Conservation (phyloP, 2,113 vertebrate species). For the Aythya baeri region DNA sequence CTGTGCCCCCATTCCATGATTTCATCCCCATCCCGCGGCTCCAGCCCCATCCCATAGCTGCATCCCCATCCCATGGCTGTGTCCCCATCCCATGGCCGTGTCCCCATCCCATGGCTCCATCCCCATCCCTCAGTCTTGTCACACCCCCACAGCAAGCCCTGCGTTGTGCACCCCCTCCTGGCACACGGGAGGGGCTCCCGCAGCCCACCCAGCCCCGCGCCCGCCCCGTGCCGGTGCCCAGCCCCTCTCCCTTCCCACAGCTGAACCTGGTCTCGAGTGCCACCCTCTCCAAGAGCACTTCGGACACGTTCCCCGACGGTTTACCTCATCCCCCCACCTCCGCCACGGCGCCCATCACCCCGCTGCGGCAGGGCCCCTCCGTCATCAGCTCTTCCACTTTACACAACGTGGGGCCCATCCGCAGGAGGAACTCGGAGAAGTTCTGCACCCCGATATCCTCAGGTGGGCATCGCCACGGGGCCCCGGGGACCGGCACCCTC, state of each 20-base stretch:
- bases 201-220: no score
- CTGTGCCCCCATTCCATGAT: no score
- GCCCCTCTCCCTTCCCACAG: slow-evolving; percentile 47
- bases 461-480: slow-evolving; percentile 74
- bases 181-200: no score
- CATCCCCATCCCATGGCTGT: no score
- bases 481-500: neutral
- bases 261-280: slow-evolving; percentile 92
- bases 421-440: slow-evolving; percentile 96
- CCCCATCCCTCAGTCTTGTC: no score
- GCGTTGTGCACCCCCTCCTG: no score
- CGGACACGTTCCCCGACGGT: slow-evolving; percentile 91
- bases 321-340: slow-evolving; percentile 97
- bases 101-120: no score
- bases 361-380: slow-evolving; percentile 92
- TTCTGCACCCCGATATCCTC: slow-evolving; percentile 99
- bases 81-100: no score
- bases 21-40: no score
- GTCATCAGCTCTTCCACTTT: slow-evolving; percentile 97
- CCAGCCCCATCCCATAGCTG: no score
- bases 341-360: slow-evolving; percentile 94
- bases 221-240: neutral
- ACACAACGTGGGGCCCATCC: slow-evolving; percentile 89
- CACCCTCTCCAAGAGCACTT: slow-evolving; percentile 92
- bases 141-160: no score